Conservation (phyloP, 2,113 vertebrate genomes). For the Hippocampus barbouri region DNA sequence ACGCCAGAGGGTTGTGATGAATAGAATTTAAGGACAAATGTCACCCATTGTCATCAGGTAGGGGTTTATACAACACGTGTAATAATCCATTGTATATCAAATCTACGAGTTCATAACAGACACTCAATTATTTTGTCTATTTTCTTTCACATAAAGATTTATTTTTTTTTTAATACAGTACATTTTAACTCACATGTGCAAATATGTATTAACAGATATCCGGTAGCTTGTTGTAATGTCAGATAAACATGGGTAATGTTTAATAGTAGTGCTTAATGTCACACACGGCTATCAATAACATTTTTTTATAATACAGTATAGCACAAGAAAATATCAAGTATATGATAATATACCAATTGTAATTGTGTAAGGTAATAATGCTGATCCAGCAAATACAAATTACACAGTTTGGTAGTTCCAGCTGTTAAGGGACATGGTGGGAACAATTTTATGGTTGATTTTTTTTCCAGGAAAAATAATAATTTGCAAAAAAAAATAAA, state of each 20-base stretch:
- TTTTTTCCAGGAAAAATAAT: not conserved
- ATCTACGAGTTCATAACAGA: not conserved
- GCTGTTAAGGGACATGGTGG: constrained; percentile 2
- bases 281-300: not conserved
- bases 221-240: constrained; percentile 25
- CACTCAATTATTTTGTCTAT: not conserved
- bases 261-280: constrained; percentile 18
- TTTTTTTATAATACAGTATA: not conserved
- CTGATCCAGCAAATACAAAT: constrained; percentile 7
- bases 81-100: too few relatives aligned
- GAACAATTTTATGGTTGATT: not conserved
- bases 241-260: constrained; percentile 5
- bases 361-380: constrained; percentile 9
- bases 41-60: too few relatives aligned
- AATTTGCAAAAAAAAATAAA: constrained; percentile 25
- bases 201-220: constrained; percentile 38
- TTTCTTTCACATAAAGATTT: not conserved
- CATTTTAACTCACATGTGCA: constrained; percentile 7
- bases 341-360: not conserved
- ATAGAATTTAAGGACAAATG: too few relatives aligned
- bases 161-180: not conserved
- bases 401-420: not conserved
- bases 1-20: too few relatives aligned
- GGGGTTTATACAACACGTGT: too few relatives aligned
- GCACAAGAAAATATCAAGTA: not conserved